Evolutionary conservation across 2,888 invertebrate genomes (phyloP), one percentile per base, ranked within the genome.

Genomic region (Eucriotettix oculatus): DNA sequence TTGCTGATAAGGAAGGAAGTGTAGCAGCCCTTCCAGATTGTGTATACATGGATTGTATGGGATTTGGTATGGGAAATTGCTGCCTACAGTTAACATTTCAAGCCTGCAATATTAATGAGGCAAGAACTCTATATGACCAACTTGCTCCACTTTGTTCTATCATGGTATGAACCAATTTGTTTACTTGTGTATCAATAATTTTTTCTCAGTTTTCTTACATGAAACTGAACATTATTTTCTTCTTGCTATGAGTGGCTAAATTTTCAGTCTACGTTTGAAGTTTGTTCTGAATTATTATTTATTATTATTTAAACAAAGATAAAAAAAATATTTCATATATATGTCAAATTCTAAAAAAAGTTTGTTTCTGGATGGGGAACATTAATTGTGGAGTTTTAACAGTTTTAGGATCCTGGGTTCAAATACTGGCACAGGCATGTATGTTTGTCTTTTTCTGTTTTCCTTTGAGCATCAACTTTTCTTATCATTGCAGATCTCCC

Each of bases 11-110:
- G 62, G 76, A 79, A 66, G 29, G 29, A 29, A 29, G 29, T 29
- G 29, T 29, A 29, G 85, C 84, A 1, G 88, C 89, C 0, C 78
- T 83, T 68, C 89, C 90, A 0, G 90, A 97, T 76, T 91, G 94
- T 69, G 90, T 99, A 64, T 95, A 98, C 70, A 87, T 99, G 87
- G 99, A 99, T 74, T 93, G 95, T 1, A 98, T 99, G 98, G 98
- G 97, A 40, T 99, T 99, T 73, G 98, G 97, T 60, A 99, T 99
- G 99, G 99, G 99, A 42, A 96, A 96, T 73, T 95, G 93, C 69
- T 98, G 97, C 71, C 79, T 98, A 52, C 98, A 98, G 74, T 80
- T 95, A 60, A 95, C 94, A 57, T 98, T 99, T 78, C 90, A 94
- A 75, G 97, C 98, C 1, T 94, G 94, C 73, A 96, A 96, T 72